These are phyloP conservation scores for Antheraea yamamai DNA, from an alignment of 2,888 invertebrate genomes.

Conservation along the genomic window DNA sequence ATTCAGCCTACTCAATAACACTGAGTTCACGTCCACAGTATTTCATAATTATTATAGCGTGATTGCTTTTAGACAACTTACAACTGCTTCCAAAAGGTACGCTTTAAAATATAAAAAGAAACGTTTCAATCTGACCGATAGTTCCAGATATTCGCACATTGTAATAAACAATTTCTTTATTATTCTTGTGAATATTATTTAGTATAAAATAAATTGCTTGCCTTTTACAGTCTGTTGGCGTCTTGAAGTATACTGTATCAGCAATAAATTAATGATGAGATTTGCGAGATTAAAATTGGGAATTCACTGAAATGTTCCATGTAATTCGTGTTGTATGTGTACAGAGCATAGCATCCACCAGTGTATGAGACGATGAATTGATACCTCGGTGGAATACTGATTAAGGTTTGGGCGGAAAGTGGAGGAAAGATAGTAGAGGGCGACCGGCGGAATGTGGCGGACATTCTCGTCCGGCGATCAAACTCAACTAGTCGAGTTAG, in stretches of 20 bases:
- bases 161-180: no score
- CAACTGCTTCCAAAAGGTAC: no score
- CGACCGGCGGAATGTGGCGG: background rate
- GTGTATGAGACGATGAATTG: background rate
- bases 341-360: background rate
- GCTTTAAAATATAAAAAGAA: no score
- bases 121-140: no score
- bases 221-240: background rate
- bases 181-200: no score
- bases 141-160: no score
- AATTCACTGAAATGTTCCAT: background rate
- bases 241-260: background rate
- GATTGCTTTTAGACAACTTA: no score
- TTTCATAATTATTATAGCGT: no score
- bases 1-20: no score
- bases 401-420: background rate
- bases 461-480: background rate
- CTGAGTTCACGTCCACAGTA: no score
- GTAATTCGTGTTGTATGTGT: background rate
- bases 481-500: background rate
- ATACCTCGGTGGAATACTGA: background rate
- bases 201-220: background rate
- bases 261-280: background rate
- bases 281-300: background rate
- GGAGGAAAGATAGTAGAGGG: background rate